Conservation (phyloP, 2,888 invertebrate species). For the Aphrophora alni region DNA sequence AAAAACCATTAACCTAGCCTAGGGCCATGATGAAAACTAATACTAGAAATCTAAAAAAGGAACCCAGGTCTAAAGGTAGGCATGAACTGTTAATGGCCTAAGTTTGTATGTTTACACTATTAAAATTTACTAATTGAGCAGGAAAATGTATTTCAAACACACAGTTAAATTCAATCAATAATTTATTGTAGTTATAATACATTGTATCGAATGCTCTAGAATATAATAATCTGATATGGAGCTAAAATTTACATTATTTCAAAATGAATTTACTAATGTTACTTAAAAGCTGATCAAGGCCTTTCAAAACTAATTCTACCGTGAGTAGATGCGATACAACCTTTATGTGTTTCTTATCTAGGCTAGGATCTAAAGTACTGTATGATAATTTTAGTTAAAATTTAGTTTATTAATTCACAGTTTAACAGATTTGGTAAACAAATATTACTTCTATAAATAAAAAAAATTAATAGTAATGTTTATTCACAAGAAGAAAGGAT, state of each 20-base stretch:
- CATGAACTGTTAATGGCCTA: too few species aligned
- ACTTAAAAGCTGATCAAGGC: conserved; percentile 4
- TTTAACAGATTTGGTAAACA: not conserved
- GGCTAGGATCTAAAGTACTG: not conserved
- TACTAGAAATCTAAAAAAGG: too few species aligned
- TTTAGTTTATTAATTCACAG: not conserved
- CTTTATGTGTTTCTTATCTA: not conserved
- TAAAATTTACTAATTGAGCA: too few species aligned
- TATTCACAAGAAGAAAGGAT: too few species aligned
- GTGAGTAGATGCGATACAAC: not conserved
- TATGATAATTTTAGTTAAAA: not conserved
- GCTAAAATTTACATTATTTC: not conserved
- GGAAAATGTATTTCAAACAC: not conserved
- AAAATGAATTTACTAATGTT: not conserved
- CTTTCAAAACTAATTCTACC: not conserved
- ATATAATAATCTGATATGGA: conserved; percentile 5
- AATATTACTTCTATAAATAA: too few species aligned
- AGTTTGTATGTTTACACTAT: too few species aligned
- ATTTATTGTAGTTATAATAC: not conserved
- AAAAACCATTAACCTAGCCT: too few species aligned
- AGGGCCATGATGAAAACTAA: too few species aligned
- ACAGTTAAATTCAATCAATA: not conserved
- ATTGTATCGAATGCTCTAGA: not conserved
- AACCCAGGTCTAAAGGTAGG: too few species aligned
- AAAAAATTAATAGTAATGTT: too few species aligned